Evolutionary conservation across 2,797 vertebrate species (phyloP).

Genomic region (Gymnodraco acuticeps): DNA sequence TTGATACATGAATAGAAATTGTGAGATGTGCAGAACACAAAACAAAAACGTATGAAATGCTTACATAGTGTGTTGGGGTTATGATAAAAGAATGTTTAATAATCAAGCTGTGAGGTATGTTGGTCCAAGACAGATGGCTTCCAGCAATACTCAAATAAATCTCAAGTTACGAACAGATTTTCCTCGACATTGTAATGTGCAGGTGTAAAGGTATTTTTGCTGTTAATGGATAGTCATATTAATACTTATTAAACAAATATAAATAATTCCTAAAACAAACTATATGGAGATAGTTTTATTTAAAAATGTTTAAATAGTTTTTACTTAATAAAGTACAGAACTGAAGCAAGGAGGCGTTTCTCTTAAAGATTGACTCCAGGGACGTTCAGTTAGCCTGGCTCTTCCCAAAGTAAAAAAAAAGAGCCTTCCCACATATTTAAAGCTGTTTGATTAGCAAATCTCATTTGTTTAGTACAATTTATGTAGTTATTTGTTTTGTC

Average conservation of each 20-base stretch:
- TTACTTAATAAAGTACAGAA: too few species aligned
- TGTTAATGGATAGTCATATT: neutral
- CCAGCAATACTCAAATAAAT: neutral
- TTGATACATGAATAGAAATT: neutral
- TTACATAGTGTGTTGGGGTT: neutral
- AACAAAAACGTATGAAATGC: neutral
- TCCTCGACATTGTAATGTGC: neutral
- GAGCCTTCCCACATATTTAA: neutral
- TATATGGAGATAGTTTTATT: neutral
- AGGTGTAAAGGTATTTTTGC: neutral
- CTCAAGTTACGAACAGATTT: neutral
- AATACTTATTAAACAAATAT: neutral
- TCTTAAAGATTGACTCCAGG: neutral
- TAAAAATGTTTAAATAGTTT: too few species aligned
- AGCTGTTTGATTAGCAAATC: neutral
- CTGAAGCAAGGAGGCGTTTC: neutral
- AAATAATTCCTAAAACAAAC: neutral
- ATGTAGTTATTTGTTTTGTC: too few species aligned
- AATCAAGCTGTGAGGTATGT: neutral
- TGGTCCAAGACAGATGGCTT: constrained; percentile 11
- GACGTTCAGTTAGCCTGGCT: neutral
- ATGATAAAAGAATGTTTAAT: neutral
- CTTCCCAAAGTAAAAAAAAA: neutral
- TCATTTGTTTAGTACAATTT: neutral
- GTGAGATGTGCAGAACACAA: neutral